Percentiles rank a stretch among this genome's conserved stretches.
Conservation (phyloP, 2,113 vertebrate species). For the Romanogobio albipinnatus region DNA sequence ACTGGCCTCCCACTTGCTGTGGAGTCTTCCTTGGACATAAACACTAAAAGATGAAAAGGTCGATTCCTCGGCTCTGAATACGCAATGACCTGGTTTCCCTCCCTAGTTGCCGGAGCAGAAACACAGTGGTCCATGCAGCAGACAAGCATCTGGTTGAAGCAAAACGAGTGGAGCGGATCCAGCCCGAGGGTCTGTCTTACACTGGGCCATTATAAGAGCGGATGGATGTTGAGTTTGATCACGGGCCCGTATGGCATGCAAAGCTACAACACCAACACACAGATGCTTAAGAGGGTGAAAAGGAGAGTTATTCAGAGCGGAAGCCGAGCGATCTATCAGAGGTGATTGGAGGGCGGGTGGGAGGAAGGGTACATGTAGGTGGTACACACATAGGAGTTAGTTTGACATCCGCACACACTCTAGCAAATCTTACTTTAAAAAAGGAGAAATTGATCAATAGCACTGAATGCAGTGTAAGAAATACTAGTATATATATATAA, state of each 20-base stretch:
- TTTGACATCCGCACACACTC: neutral
- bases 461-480: neutral
- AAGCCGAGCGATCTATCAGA: neutral
- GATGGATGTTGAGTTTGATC: slow-evolving; percentile 27
- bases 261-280: neutral
- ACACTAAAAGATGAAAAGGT: slow-evolving; percentile 61
- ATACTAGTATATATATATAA: neutral
- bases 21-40: slow-evolving; percentile 51
- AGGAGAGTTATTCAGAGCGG: slow-evolving; percentile 1
- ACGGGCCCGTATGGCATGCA: neutral
- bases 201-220: slow-evolving; percentile 42
- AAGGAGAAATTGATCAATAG: neutral
- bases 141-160: slow-evolving; percentile 31
- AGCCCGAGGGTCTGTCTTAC: slow-evolving; percentile 19
- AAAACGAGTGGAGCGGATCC: slow-evolving; percentile 10
- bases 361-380: neutral
- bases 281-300: neutral
- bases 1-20: slow-evolving; percentile 36
- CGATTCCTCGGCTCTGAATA: slow-evolving; percentile 63
- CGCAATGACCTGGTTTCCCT: slow-evolving; percentile 63
- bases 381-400: neutral
- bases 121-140: slow-evolving; percentile 66
- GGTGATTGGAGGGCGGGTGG: neutral
- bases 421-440: too few relatives aligned
- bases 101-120: slow-evolving; percentile 52